Conservation (phyloP, 2,888 invertebrate species). For the Kryphioiulus occultus region DNA sequence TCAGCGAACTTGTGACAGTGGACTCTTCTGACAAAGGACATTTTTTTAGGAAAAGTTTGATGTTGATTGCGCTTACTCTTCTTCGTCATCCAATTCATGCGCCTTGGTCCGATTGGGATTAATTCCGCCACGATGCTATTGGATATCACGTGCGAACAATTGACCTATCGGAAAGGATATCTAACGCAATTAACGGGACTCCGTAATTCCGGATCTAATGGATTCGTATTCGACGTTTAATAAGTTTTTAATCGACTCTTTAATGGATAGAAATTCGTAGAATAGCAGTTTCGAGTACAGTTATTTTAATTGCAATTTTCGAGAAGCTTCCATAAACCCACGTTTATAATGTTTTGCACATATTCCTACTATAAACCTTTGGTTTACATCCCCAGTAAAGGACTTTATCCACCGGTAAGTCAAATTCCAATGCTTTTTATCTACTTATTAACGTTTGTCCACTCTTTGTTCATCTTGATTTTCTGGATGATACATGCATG, state of each 20-base stretch:
- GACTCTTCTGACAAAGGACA: background rate
- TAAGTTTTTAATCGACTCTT: background rate
- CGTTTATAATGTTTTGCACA: slow-evolving; percentile 53
- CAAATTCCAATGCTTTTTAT: background rate
- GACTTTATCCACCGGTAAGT: slow-evolving; percentile 54
- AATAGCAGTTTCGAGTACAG: background rate
- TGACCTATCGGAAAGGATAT: slow-evolving; percentile 9
- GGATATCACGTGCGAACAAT: slow-evolving; percentile 36
- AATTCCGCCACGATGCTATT: background rate
- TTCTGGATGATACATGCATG: no score
- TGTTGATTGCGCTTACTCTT: background rate
- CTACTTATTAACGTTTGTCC: background rate
- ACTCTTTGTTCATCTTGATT: no score
- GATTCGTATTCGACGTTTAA: background rate
- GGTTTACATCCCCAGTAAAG: slow-evolving; percentile 53
- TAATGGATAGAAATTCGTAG: background rate
- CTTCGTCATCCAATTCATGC: background rate
- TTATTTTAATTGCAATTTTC: background rate
- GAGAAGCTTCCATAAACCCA: background rate
- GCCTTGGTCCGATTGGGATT: background rate
- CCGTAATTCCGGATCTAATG: background rate
- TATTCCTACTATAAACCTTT: slow-evolving; percentile 54
- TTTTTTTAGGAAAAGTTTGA: background rate
- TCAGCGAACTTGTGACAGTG: background rate
- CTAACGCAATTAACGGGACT: background rate